Base-by-base conservation (phyloP, 2,888 invertebrate species). In the Pristionchus entomophagus region DNA sequence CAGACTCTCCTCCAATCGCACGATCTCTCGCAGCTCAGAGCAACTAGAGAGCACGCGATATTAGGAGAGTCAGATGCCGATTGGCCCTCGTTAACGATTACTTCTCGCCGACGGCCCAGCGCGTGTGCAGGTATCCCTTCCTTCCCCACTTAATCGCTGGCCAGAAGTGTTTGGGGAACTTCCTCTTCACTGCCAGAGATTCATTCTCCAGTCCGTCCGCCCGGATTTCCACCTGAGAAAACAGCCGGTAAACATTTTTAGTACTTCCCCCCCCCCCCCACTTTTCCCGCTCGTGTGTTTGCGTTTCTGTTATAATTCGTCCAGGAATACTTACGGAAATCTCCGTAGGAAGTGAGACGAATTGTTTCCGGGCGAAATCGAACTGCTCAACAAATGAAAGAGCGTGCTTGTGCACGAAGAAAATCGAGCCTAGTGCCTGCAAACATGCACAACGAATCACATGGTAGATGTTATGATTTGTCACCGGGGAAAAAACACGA, bases 61-160 rank as follows among this genome's bases (percentile, higher is more conserved):
- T n/a, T n/a, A n/a, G n/a, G n/a, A n/a, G n/a, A n/a, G n/a, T n/a
- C n/a, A n/a, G n/a, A n/a, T n/a, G n/a, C n/a, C n/a, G n/a, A n/a
- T n/a, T n/a, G n/a, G n/a, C n/a, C n/a, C n/a, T n/a, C n/a, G n/a
- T n/a, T n/a, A 14, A 14, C 45, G 45, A 45, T 84, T 14, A 89
- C 91, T 86, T 88, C 77, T 88, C 89, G 41, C 84, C 86, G 49
- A 92, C 88, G 45, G 86, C 88, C 91, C 91, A 92, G 78, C 92
- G 85, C n/a, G 92, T 91, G 85, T 91, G 92, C 88, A 93, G 88
- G 88, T 90, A 93, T 38, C 93, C 93, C 84, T 93, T 93, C 49
- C 93, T 88, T 19, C 92, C 92, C 92, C 92, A 92, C 83, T 91
- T 89, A 56, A 92, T 89, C 19, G 90, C 89, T 2, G 91, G 91